A percentile compares a stretch with the other conserved stretches of the same genome.
These are phyloP conservation scores for Cherax quadricarinatus DNA, from an alignment of 1,140 invertebrate genomes.

Conservation along the genomic window DNA sequence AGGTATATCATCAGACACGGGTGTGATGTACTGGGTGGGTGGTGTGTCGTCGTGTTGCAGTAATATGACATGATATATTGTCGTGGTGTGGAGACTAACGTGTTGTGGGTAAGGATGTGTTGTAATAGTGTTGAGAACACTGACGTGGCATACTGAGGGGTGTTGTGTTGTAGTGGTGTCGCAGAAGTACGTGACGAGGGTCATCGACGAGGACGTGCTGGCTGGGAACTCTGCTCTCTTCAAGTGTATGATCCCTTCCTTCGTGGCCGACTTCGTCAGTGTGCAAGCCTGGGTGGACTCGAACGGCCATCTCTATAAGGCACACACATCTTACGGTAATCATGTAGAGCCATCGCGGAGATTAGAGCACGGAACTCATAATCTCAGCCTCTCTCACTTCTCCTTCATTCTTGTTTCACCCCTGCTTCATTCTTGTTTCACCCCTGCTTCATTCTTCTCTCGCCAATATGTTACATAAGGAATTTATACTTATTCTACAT, in stretches of 20 bases:
- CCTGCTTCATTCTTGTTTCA: too few species aligned
- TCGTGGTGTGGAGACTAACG: too few species aligned
- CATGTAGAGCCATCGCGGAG: background rate
- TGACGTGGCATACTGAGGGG: background rate
- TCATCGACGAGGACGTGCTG: conserved; percentile 86
- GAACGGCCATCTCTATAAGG: conserved; percentile 80
- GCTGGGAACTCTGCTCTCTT: conserved; percentile 93
- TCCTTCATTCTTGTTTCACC: background rate
- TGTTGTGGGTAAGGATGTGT: too few species aligned
- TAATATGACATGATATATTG: too few species aligned
- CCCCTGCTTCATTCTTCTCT: too few species aligned
- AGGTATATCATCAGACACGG: too few species aligned
- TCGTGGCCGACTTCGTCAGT: conserved; percentile 93
- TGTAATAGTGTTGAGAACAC: too few species aligned
- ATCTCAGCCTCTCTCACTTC: background rate
- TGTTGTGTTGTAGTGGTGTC: conserved; percentile 83
- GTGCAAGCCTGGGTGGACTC: conserved; percentile 92
- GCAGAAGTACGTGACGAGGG: conserved; percentile 90
- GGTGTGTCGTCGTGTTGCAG: background rate
- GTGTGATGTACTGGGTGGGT: background rate
- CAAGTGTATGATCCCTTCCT: conserved; percentile 95
- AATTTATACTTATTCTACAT: too few species aligned
- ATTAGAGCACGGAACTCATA: background rate
- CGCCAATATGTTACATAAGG: too few species aligned
- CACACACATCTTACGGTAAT: conserved; percentile 37